Base-by-base conservation (phyloP, 2,888 invertebrate genomes). In the Stenichneumon culpator region DNA sequence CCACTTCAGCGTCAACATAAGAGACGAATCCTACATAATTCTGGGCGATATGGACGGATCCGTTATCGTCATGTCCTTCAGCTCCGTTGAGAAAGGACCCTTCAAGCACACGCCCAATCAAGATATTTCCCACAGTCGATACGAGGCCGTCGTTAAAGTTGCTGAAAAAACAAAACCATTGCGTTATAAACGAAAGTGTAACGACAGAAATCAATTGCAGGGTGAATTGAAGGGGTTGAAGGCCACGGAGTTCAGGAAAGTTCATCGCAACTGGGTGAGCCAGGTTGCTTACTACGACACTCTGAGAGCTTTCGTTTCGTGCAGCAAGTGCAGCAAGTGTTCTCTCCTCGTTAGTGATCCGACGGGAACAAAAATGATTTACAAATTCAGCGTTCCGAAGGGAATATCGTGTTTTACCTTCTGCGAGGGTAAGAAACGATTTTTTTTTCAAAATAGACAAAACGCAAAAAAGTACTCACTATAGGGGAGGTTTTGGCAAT, bases 21-120 rank as follows among this genome's bases (percentile, higher is more conserved):
- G 94, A 7, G 95, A 96, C 88, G 94, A 95, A 47, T 96, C 96
- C 22, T 95, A 96, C 83, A 93, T 98, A 85, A 93, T 97, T 44
- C 94, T 97, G 86, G 98, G 98, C 0, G 97, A 98, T 92, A 96
- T 95, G 90, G 96, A 95, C 2, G 98, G 98, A 11, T 96, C 95
- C 91, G 95, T 97, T 32, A 95, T 95, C 79, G 94, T 97, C 67
- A 94, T 97, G 80, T 94, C 95, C 74, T 97, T 97, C 93, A 95
- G 95, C 44, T 94, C 96, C 0, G 89, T 95, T 79, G 93, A 96
- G 81, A 95, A 96, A 80, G 96, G 97, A 0, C 97, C 97, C 0
- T 97, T 97, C 92, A 96, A 96, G 90, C 97, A 96, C 90, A 95
- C 95, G 89, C 95, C 96, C 0, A 96, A 96, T 70, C 94, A 95